Conservation (phyloP, 2,113 vertebrate species). For the Strigops habroptila region DNA sequence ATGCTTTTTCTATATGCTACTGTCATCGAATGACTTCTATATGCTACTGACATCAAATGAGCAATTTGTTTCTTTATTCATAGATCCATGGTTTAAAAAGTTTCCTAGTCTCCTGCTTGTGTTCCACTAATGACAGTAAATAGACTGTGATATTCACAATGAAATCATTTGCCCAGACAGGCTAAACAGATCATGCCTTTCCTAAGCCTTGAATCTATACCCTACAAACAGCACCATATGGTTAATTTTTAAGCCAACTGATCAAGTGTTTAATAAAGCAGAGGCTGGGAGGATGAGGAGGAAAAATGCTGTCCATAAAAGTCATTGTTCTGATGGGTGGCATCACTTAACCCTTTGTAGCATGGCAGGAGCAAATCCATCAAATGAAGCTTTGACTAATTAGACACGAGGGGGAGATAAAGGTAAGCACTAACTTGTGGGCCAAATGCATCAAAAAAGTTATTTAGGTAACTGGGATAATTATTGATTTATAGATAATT, state of each 20-base stretch:
- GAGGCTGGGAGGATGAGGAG: conserved; percentile 56
- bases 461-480: neutral
- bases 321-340: neutral
- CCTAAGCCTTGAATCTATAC: conserved; percentile 64
- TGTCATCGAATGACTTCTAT: neutral
- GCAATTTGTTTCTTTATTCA: neutral
- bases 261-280: conserved; percentile 78
- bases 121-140: neutral
- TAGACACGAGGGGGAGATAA: neutral
- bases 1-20: neutral
- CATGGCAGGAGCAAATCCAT: rapidly evolving
- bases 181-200: conserved; percentile 67
- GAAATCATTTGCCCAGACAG: conserved; percentile 55
- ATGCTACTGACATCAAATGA: neutral
- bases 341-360: neutral
- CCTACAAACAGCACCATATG: conserved; percentile 71
- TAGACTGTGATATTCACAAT: conserved; percentile 47
- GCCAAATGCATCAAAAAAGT: neutral
- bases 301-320: neutral
- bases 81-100: neutral
- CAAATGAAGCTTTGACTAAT: neutral
- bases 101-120: neutral
- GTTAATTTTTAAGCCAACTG: conserved; percentile 76
- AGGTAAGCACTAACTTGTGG: neutral
- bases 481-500: neutral